Percentiles rank a stretch among this genome's conserved stretches.
Evolutionary conservation across 30 jellyfish, hydroid and myxozoan species (phyloP).

Genomic region (Hydractinia echinata): DNA sequence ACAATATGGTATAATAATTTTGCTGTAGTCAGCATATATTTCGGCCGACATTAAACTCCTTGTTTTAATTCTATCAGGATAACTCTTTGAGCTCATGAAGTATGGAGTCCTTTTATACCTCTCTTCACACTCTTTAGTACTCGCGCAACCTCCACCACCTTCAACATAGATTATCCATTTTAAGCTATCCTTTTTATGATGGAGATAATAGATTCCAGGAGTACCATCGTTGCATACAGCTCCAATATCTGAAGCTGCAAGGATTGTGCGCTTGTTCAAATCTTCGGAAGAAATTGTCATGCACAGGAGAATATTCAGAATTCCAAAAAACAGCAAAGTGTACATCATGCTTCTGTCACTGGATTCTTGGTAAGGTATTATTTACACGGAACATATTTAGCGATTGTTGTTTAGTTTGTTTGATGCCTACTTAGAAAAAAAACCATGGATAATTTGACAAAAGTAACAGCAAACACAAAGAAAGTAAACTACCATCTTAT

Average conservation of each 20-base stretch:
- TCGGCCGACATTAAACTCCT: slow-evolving; percentile 47
- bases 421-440: no score
- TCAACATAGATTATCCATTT: slow-evolving; percentile 82
- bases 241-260: background rate
- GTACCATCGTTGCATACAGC: slow-evolving; percentile 80
- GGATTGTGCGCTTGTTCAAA: no score
- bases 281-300: no score
- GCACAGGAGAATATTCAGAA: no score
- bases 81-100: slow-evolving; percentile 39
- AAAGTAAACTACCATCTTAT: no score
- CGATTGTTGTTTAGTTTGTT: no score
- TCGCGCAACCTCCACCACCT: slow-evolving; percentile 87
- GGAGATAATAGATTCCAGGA: slow-evolving; percentile 53
- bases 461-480: no score
- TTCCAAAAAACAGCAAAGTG: no score
- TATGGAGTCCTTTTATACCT: slow-evolving; percentile 47
- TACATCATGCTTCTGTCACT: no score
- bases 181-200: slow-evolving; percentile 25
- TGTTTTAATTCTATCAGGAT: slow-evolving; percentile 45
- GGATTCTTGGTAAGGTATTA: no score
- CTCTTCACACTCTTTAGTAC: slow-evolving; percentile 37
- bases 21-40: slow-evolving; percentile 32
- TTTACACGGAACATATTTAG: no score
- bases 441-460: no score
- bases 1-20: slow-evolving; percentile 71